Base-by-base conservation (phyloP, 2,888 invertebrate species). In the Helleia helle region DNA sequence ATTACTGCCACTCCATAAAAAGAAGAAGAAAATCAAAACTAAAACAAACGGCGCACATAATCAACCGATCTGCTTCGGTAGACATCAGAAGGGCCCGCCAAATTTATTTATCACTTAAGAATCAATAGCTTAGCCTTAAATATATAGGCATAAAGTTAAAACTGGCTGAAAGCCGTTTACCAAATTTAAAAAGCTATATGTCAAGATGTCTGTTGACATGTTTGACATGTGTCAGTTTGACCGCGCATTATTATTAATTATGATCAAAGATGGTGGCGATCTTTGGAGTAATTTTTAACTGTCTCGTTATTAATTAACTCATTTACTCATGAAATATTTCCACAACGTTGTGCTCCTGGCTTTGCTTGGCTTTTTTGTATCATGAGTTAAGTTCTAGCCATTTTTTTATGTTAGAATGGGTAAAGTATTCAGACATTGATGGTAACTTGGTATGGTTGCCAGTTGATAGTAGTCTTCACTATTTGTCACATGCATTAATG, bases 241-340 rank as follows among this genome's bases (percentile, higher is more conserved):
- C 54, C 58, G 61, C 58, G 62, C 62, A 67, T 72, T 72, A 60
- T 64, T 69, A 71, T 73, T 74, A 72, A 74, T 76, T 68, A 69
- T 15, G 42, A 26, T 27, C 34, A 34, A 12, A 22, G 22, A 22
- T 22, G n/a, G 7, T 22, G 38, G 25, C 40, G 25, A 22, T 31
- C 40, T 15, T 30, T 38, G 30, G 22, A 30, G 31, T 15, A 38
- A 38, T 29, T 15, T 30, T 17, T 34, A 24, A 27, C 24, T 18
- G 26, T 25, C 17, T 24, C 15, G 25, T 26, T 7, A 22, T 22
- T 22, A 34, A 34, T 22, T 34, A 18, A 22, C 34, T 34, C 22
- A 34, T 22, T 34, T 22, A 34, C 18, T 34, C 34, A 18, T 17
- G 34, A 12, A 7, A 17, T 31, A n/a, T n/a, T n/a, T n/a, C n/a